Evolutionary conservation across 2,888 invertebrate genomes (phyloP).

Genomic region (Gari tellinella): DNA sequence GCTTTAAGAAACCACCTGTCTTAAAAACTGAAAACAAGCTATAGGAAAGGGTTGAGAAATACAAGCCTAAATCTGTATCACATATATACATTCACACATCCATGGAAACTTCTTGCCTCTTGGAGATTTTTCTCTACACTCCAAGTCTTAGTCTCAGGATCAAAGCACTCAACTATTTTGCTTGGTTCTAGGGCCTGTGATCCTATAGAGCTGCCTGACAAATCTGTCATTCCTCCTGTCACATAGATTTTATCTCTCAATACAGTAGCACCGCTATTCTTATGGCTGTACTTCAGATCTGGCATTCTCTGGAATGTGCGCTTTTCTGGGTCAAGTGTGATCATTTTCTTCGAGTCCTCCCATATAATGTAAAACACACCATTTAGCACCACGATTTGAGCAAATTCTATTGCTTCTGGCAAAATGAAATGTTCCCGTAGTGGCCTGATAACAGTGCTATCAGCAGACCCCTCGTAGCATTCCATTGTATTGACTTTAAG

Average conservation of each 20-base stretch:
- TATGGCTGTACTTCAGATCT: slow-evolving; percentile 75
- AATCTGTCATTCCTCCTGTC: slow-evolving; percentile 75
- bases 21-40: no score
- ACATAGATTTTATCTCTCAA: slow-evolving; percentile 81
- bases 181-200: slow-evolving; percentile 75
- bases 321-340: slow-evolving; percentile 81
- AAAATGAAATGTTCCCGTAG: slow-evolving; percentile 82
- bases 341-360: slow-evolving; percentile 81
- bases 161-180: slow-evolving; percentile 80
- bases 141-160: slow-evolving; percentile 79
- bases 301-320: slow-evolving; percentile 80
- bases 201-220: slow-evolving; percentile 69
- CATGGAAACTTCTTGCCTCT: slow-evolving; percentile 79
- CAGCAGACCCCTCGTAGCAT: slow-evolving; percentile 77
- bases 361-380: slow-evolving; percentile 83
- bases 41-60: no score
- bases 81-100: slow-evolving; percentile 82
- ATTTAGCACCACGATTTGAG: slow-evolving; percentile 81
- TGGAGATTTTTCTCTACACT: slow-evolving; percentile 74
- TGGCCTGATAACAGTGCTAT: slow-evolving; percentile 68
- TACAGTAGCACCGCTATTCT: slow-evolving; percentile 79
- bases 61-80: slow-evolving; percentile 38
- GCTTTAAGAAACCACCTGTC: no score
- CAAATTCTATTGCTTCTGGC: slow-evolving; percentile 79
- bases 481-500: slow-evolving; percentile 81